phyloP scores from a whole-genome alignment of 23 tunicate species.

The Phallusia fumigata region DNA sequence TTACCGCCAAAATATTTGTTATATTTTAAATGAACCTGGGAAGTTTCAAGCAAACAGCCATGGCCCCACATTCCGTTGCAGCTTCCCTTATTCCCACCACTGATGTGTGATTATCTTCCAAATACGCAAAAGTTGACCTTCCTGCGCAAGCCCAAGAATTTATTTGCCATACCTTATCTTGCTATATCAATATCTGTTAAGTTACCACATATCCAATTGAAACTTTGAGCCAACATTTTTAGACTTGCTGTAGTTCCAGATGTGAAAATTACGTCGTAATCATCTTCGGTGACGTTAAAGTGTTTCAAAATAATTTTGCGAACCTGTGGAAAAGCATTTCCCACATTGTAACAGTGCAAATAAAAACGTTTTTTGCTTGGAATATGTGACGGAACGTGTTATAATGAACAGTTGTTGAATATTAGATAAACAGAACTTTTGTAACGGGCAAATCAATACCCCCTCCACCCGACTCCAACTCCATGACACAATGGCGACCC shows the following conservation, averaged over 20 bases:
- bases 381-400: too few relatives aligned
- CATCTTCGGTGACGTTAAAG: conserved; percentile 33
- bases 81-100: conserved; percentile 81
- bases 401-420: too few relatives aligned
- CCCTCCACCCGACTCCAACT: too few relatives aligned
- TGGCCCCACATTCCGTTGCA: conserved; percentile 18
- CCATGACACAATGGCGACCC: too few relatives aligned
- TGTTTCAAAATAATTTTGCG: conserved; percentile 13
- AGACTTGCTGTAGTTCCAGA: conserved; percentile 37
- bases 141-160: background rate
- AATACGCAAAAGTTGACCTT: conserved; percentile 24
- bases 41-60: conserved; percentile 17
- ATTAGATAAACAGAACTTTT: too few relatives aligned
- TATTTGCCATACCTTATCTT: background rate
- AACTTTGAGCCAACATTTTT: conserved; percentile 20
- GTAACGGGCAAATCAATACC: too few relatives aligned
- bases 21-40: background rate
- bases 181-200: background rate
- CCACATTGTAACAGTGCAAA: too few relatives aligned
- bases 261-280: conserved; percentile 41
- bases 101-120: conserved; percentile 94
- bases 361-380: too few relatives aligned
- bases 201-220: conserved; percentile 9
- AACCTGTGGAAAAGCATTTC: background rate
- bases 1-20: too few relatives aligned